Evolutionary conservation across 2,113 vertebrate species (phyloP), one percentile per base, ranked within the genome.

Genomic region (Toxotes chatareus): DNA sequence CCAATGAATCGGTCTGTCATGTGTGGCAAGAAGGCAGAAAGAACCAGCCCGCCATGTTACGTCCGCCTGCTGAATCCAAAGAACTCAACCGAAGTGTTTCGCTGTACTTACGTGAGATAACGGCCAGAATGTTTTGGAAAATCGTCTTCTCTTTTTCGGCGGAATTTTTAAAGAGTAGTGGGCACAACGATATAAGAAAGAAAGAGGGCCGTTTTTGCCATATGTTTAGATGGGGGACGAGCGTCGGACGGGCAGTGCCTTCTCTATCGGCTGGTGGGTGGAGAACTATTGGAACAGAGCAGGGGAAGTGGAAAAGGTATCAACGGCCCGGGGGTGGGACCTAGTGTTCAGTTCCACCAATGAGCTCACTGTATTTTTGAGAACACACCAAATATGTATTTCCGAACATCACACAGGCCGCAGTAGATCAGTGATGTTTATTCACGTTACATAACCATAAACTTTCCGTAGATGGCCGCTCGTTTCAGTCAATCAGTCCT

Each of bases 71-170:
- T 77, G 56, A 57, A 80, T 67, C 73, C 74, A 55, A 62, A 55
- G 14, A 82, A 87, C 80, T 83, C 86, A 76, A 40, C 27, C 51
- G 6, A 76, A 82, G 75, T 62, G 1, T n/a, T 76, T 44, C 61
- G 47, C 44, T 13, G 51, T 95, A 98, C 98, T 99, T 96, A 99
- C 98, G 98, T 98, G 97, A 97, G 95, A 97, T 97, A 98, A 99
- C 97, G 98, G 98, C 98, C 96, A 96, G 94, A 96, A 97, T 93
- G 96, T 96, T 96, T 97, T 96, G 97, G 98, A 97, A 97, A 98
- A 99, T 97, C 97, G 97, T 99, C 97, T 99, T 99, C 96, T 99
- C 98, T 99, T 99, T 99, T 99, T 99, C 95, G 98, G 98, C 98
- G 97, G 98, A 99, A 99, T 99, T 98, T 99, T 99, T 97, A 99